Conservation (phyloP, 2,113 vertebrate genomes). For the Eira barbara region DNA sequence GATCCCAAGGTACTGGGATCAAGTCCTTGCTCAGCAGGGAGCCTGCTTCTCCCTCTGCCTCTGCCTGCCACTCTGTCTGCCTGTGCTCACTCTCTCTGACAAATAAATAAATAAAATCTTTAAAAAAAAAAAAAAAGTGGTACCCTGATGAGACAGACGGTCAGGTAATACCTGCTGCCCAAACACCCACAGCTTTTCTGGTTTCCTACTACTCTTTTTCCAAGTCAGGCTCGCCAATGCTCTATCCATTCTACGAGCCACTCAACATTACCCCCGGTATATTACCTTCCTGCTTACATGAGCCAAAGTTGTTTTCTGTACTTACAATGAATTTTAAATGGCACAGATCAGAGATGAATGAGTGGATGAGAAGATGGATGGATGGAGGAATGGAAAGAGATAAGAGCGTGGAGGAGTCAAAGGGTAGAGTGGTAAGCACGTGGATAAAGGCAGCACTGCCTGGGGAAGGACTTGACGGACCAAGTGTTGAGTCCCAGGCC, state of each 20-base stretch:
- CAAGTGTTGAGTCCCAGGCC: background rate
- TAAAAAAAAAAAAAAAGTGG: background rate
- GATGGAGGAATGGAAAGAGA: background rate
- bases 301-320: background rate
- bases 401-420: too few species aligned
- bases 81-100: too few species aligned
- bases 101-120: too few species aligned
- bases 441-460: background rate
- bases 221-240: background rate
- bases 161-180: background rate
- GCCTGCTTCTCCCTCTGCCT: too few species aligned
- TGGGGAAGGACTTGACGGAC: background rate
- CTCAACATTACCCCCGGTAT: background rate
- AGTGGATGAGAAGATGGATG: background rate
- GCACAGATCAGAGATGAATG: background rate
- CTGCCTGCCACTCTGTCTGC: too few species aligned
- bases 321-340: background rate
- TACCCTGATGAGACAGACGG: background rate
- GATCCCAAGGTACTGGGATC: too few species aligned
- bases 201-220: background rate
- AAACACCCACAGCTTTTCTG: background rate
- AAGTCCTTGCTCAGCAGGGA: too few species aligned
- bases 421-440: fast-evolving
- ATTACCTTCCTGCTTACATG: background rate
- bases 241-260: background rate